These are phyloP conservation scores for Callaeas wilsoni DNA, from an alignment of 2,113 vertebrate genomes.

Conservation along the genomic window DNA sequence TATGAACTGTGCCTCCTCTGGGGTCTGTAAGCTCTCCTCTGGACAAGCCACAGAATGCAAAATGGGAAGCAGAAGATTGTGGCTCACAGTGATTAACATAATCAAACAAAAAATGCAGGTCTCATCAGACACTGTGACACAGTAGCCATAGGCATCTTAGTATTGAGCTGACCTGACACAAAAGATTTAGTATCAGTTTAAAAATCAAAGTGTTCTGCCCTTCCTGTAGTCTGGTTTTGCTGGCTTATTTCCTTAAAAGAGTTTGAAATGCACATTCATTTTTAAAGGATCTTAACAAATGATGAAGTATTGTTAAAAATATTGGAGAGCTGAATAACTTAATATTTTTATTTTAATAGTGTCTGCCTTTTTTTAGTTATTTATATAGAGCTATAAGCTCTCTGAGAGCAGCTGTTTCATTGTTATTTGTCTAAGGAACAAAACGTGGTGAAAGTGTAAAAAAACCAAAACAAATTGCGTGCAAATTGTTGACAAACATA, in stretches of 20 bases:
- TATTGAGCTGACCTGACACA: background rate
- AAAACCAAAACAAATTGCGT: background rate
- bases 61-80: background rate
- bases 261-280: background rate
- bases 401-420: background rate
- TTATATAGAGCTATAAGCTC: background rate
- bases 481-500: background rate
- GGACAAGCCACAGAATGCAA: background rate
- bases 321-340: background rate
- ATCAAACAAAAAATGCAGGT: background rate
- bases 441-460: background rate
- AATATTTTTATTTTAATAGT: background rate
- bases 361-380: background rate
- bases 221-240: background rate
- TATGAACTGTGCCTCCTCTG: background rate
- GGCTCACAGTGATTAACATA: background rate
- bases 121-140: background rate
- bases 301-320: background rate
- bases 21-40: background rate
- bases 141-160: background rate
- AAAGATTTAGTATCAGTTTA: background rate
- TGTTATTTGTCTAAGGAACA: background rate
- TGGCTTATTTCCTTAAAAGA: background rate
- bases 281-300: background rate
- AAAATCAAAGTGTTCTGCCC: background rate